Percentiles rank a stretch among this genome's conserved stretches.
These are phyloP conservation scores for Xenops minutus DNA, from an alignment of 2,797 vertebrate species.

Conservation along the genomic window DNA sequence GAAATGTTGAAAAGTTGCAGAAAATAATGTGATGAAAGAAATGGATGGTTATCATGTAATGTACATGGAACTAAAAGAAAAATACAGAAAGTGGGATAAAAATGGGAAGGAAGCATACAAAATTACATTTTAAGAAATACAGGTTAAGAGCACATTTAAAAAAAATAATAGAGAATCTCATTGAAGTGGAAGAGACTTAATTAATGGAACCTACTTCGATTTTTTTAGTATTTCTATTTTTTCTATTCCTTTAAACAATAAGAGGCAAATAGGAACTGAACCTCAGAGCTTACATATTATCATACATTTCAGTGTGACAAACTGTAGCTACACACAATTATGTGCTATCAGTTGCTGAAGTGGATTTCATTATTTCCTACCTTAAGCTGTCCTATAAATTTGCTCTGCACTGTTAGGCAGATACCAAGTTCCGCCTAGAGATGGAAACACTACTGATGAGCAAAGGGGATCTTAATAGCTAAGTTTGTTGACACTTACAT, in stretches of 20 bases:
- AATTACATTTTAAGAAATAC: not conserved
- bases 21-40: not conserved
- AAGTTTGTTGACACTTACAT: not conserved
- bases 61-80: not conserved
- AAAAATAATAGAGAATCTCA: not conserved
- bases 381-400: conserved; percentile 47
- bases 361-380: conserved; percentile 33
- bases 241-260: not conserved
- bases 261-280: not conserved
- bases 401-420: conserved; percentile 36
- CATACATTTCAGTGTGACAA: not conserved
- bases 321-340: not conserved
- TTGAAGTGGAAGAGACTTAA: not conserved
- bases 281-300: not conserved
- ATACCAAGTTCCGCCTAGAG: not conserved
- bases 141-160: not conserved
- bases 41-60: not conserved
- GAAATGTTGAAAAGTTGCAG: not conserved
- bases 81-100: not conserved
- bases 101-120: not conserved
- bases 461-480: not conserved
- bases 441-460: conserved; percentile 2
- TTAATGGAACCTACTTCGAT: not conserved
- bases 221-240: not conserved
- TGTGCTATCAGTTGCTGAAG: conserved; percentile 1